These are phyloP conservation scores for Myotis lucifugus DNA, from an alignment of 2,113 vertebrate species.

Conservation along the genomic window DNA sequence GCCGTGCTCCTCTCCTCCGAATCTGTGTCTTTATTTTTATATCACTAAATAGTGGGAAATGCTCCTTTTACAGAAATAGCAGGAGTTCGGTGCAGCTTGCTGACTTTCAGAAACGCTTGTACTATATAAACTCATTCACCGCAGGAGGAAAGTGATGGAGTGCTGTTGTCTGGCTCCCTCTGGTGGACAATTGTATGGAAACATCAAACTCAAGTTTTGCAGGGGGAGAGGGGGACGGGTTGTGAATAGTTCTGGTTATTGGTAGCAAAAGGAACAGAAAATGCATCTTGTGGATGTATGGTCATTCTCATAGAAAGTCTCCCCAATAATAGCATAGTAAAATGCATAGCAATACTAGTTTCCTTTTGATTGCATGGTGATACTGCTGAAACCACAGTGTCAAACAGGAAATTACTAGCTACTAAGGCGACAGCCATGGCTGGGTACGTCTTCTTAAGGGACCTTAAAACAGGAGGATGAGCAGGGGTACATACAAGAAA, in stretches of 20 bases:
- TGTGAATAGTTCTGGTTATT: background rate
- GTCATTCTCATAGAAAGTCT: background rate
- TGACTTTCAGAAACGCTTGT: background rate
- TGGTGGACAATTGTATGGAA: slow-evolving; percentile 19
- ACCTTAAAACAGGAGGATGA: background rate
- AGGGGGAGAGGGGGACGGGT: background rate
- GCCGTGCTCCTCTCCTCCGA: background rate
- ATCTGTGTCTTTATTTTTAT: background rate
- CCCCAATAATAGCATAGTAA: background rate
- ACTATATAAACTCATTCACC: background rate
- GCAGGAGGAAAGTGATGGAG: background rate
- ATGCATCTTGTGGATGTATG: background rate
- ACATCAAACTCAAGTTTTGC: background rate
- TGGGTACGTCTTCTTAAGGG: background rate
- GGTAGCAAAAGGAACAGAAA: background rate
- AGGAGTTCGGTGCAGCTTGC: background rate
- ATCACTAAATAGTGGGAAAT: background rate
- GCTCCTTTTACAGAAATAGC: background rate
- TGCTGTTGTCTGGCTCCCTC: slow-evolving; percentile 78
- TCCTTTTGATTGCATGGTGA: background rate
- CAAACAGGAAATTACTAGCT: background rate
- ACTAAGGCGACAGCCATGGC: background rate
- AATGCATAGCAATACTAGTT: background rate
- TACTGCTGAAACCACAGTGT: background rate
- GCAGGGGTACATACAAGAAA: background rate